These are phyloP conservation scores for Macrotis lagotis DNA, from an alignment of 2,113 vertebrate genomes.

Conservation along the genomic window DNA sequence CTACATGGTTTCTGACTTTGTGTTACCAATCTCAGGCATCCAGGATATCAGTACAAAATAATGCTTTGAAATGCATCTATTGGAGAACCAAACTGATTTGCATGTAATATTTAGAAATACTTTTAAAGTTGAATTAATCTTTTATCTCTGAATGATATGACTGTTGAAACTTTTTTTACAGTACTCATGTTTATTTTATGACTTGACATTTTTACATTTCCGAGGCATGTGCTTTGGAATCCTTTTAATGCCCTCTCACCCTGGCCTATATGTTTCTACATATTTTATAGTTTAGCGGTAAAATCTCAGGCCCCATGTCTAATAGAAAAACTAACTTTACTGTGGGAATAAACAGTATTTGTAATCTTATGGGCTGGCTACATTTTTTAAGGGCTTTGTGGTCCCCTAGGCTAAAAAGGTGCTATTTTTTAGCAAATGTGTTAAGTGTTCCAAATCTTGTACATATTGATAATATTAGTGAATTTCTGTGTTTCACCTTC, in stretches of 20 bases:
- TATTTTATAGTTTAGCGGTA: neutral
- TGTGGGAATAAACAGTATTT: neutral
- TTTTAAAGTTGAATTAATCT: neutral
- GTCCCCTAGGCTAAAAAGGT: neutral
- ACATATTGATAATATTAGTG: neutral
- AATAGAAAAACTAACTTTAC: neutral
- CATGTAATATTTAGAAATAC: neutral
- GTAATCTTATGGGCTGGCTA: neutral
- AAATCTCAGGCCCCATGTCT: constrained; percentile 1
- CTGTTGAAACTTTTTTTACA: neutral
- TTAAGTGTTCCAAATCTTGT: too few species aligned
- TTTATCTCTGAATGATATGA: neutral
- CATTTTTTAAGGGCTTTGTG: neutral
- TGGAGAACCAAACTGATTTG: neutral
- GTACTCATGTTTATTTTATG: neutral
- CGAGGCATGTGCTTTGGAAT: neutral
- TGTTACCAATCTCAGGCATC: fast-evolving
- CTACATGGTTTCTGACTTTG: neutral
- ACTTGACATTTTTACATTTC: constrained; percentile 15
- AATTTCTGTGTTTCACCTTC: neutral
- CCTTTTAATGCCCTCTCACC: neutral
- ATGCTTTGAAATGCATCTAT: neutral
- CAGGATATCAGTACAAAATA: neutral
- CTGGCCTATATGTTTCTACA: too few species aligned
- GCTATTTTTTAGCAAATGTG: neutral